A percentile compares a stretch with the other conserved stretches of the same genome.
Conservation (phyloP, 2,888 invertebrate genomes). For the Philaethria dido region DNA sequence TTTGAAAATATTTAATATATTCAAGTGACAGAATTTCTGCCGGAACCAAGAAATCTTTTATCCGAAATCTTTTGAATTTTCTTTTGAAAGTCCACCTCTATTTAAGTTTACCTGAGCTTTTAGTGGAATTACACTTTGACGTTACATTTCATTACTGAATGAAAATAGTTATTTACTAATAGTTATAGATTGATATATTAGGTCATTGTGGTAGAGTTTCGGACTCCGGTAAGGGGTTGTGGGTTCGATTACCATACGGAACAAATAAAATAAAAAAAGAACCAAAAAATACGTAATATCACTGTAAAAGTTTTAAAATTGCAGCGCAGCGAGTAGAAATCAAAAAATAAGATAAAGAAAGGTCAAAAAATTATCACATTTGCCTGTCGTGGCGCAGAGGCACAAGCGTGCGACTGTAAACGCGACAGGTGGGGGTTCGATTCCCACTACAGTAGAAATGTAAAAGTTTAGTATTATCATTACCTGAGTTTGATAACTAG, state of each 20-base stretch:
- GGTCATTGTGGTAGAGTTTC: background rate
- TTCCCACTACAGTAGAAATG: too few species aligned
- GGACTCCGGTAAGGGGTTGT: background rate
- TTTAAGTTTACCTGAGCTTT: constrained; percentile 22
- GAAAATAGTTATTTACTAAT: constrained; percentile 3
- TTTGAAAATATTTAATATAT: constrained; percentile 19
- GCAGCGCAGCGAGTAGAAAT: too few species aligned
- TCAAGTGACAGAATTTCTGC: constrained; percentile 9
- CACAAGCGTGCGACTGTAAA: too few species aligned
- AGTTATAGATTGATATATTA: background rate
- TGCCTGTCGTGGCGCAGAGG: too few species aligned
- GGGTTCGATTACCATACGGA: background rate
- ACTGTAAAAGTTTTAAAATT: too few species aligned
- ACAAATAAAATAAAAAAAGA: background rate
- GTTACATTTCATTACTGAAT: constrained; percentile 2
- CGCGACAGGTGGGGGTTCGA: too few species aligned
- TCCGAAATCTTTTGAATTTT: constrained; percentile 11
- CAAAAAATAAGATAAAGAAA: too few species aligned
- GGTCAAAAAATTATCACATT: too few species aligned
- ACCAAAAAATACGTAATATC: too few species aligned
- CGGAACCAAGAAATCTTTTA: constrained; percentile 23
- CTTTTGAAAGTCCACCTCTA: constrained; percentile 23
- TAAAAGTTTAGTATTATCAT: too few species aligned
- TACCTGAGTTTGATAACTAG: too few species aligned
- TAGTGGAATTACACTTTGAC: constrained; percentile 20